Evolutionary conservation across 1,140 invertebrate species (phyloP), one percentile per base, ranked within the genome.

Genomic region (Grapholita molesta): DNA sequence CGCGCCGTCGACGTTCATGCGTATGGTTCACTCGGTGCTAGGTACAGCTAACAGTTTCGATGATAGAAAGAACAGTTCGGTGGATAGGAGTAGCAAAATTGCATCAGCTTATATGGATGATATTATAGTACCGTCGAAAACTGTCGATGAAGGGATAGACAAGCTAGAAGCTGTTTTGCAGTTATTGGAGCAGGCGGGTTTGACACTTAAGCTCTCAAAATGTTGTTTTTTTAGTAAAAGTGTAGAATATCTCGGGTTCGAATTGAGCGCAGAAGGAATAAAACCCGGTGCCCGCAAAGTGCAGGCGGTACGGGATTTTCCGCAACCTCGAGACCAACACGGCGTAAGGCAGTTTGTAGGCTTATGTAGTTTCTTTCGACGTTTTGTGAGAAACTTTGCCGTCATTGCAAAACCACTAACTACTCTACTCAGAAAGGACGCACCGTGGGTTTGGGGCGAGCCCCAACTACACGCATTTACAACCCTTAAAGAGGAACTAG

Each of bases 91-190:
- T 12, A 53, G 72, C 11, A 68, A 79, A 55, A 76, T 67, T 8
- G 76, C 77, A 33, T 77, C 79, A 6, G 77, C 87, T 0, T 93
- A 93, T 76, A 42, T 93, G 1, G 89, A 91, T 38, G 83, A 91
- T 65, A 79, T 93, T 2, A 70, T 93, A 1, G 73, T 92, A 21
- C 80, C 75, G 18, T 77, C 76, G 0, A 69, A 77, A 15, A 84
- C 72, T 3, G 76, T 89, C 12, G 73, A 86, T 3, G 73, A 84
- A 30, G 84, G 88, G 23, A 64, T 90, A 2, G 28, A 68, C 15
- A 66, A 77, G 15, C 28, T 92, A 8, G 7, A 68, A n/a, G 18
- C 74, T 7, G 69, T 84, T 8, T 64, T 88, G 6, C n/a, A 66
- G 18, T 42, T 23, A 15, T 53, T 82, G 1, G 23, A 67, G 48